These are phyloP conservation scores for Anguilla pacifica DNA, from an alignment of 2,797 vertebrate genomes.

Conservation along the genomic window DNA sequence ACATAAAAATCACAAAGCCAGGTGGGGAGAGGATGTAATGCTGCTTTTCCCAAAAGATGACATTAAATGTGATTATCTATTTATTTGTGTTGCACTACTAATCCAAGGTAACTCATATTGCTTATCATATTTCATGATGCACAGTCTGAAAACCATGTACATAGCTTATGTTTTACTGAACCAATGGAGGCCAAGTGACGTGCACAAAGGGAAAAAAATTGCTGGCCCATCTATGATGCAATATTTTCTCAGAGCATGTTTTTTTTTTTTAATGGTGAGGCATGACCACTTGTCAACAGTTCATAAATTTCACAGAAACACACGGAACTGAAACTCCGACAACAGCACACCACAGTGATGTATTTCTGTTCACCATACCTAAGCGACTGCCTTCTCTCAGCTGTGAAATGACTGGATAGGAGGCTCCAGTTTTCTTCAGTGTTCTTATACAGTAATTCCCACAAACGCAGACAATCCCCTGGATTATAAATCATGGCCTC, in stretches of 20 bases:
- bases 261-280: background rate
- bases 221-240: background rate
- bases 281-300: background rate
- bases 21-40: background rate
- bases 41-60: background rate
- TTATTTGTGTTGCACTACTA: background rate
- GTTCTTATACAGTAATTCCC: constrained; percentile 60
- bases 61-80: background rate
- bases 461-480: constrained; percentile 55
- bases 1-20: constrained; percentile 19
- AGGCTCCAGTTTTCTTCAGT: constrained; percentile 44
- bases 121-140: background rate
- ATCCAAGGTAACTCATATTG: background rate
- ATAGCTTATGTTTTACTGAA: background rate
- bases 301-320: background rate
- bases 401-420: constrained; percentile 3
- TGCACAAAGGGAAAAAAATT: background rate
- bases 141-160: background rate
- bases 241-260: background rate
- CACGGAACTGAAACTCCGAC: background rate
- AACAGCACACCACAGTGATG: background rate
- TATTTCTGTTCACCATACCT: background rate
- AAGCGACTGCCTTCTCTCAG: constrained; percentile 21
- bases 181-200: background rate
- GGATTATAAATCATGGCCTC: constrained; percentile 68